These are phyloP conservation scores for Siderastrea radians DNA, from an alignment of 92 coral and sea anemone species.

Conservation along the genomic window DNA sequence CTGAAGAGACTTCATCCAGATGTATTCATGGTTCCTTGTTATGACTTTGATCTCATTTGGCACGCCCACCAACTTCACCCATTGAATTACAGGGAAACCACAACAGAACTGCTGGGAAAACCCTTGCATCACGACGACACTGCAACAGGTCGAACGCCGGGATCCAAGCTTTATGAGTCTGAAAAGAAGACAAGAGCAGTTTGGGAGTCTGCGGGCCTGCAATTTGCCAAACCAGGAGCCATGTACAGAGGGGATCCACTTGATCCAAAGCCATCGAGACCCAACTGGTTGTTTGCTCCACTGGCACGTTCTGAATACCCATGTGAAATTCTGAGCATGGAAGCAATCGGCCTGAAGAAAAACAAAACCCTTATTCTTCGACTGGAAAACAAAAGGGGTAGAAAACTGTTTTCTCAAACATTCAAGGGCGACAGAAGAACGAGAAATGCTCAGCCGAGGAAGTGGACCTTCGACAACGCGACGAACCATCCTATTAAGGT, in stretches of 20 bases:
- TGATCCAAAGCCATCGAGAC: slow-evolving; percentile 35
- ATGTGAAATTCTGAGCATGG: slow-evolving; percentile 25
- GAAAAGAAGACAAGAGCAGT: slow-evolving; percentile 52
- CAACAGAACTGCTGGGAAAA: slow-evolving; percentile 55
- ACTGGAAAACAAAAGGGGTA: neutral
- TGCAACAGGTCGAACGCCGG: slow-evolving; percentile 65
- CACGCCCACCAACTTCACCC: slow-evolving; percentile 82
- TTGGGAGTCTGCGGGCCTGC: slow-evolving; percentile 37
- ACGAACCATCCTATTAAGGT: slow-evolving; percentile 1
- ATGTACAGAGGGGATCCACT: slow-evolving; percentile 40
- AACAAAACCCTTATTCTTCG: slow-evolving; percentile 35
- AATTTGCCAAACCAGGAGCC: slow-evolving; percentile 37
- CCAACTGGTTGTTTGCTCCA: slow-evolving; percentile 18
- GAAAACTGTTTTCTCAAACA: slow-evolving; percentile 19
- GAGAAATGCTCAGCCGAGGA: neutral
- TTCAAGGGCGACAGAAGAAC: neutral
- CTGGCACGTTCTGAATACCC: slow-evolving; percentile 26
- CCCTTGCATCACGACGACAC: slow-evolving; percentile 75
- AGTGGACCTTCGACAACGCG: slow-evolving; percentile 9
- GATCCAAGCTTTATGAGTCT: slow-evolving; percentile 60
- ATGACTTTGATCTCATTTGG: slow-evolving; percentile 85
- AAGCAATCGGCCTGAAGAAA: slow-evolving; percentile 7
- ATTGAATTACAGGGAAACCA: slow-evolving; percentile 59
- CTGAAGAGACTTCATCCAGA: slow-evolving; percentile 68
- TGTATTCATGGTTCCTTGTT: slow-evolving; percentile 76